Conservation (phyloP, 2,797 vertebrate species). For the Tokudaia muenninki region DNA sequence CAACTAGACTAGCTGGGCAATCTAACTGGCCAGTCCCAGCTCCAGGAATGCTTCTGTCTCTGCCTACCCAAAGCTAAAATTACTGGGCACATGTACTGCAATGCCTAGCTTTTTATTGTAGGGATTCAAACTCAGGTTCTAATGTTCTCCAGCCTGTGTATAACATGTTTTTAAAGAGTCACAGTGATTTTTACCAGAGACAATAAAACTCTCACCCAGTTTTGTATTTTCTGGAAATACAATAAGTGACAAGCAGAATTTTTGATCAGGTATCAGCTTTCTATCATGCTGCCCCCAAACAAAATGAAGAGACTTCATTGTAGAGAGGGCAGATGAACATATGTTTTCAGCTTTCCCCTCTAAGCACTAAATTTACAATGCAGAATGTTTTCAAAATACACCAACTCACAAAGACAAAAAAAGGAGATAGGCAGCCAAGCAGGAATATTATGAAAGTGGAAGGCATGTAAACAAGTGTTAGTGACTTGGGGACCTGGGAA, state of each 20-base stretch:
- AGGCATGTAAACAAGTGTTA: background rate
- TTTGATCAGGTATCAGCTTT: background rate
- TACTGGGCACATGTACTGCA: background rate
- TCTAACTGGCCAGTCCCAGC: background rate
- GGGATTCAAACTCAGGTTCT: background rate
- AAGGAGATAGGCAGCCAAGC: background rate
- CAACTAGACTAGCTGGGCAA: background rate
- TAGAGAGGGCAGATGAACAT: background rate
- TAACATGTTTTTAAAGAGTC: background rate
- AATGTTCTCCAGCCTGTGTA: background rate
- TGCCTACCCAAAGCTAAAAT: background rate
- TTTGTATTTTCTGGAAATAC: background rate
- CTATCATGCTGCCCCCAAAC: background rate
- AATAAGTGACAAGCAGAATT: background rate
- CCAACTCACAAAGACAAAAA: background rate
- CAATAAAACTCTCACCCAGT: background rate
- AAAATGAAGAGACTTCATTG: background rate
- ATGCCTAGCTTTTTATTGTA: background rate
- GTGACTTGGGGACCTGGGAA: too few species aligned
- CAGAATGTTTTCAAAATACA: conserved; percentile 16
- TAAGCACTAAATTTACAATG: background rate
- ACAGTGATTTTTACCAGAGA: background rate
- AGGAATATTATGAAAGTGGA: background rate
- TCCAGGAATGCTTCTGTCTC: background rate
- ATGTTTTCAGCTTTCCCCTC: background rate